Conservation (phyloP, 2,113 vertebrate genomes). For the Oostethus manadensis region DNA sequence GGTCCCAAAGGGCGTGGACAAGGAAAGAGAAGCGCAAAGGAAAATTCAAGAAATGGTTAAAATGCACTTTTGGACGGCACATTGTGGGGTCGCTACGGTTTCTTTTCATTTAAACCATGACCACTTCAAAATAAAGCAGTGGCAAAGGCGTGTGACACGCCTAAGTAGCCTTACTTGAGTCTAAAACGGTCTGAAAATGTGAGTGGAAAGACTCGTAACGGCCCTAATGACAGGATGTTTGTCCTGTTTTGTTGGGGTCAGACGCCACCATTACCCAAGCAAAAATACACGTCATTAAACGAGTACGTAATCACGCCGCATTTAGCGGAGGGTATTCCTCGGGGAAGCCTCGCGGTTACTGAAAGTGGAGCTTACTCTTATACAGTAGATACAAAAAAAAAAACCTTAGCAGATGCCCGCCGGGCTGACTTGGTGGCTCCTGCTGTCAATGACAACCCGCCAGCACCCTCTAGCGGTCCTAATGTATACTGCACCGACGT, state of each 20-base stretch:
- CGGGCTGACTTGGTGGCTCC: background rate
- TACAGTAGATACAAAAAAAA: constrained; percentile 38
- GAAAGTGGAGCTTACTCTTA: constrained; percentile 32
- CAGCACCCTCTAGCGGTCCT: constrained; percentile 42
- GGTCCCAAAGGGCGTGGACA: constrained; percentile 33
- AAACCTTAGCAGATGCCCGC: constrained; percentile 34
- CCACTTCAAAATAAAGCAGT: constrained; percentile 23
- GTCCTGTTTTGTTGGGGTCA: constrained; percentile 29
- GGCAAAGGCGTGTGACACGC: constrained; percentile 19
- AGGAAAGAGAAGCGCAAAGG: constrained; percentile 33
- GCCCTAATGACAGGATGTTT: constrained; percentile 45
- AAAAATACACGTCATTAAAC: constrained; percentile 33
- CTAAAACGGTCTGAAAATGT: constrained; percentile 19
- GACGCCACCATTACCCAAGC: constrained; percentile 21
- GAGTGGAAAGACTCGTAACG: constrained; percentile 16
- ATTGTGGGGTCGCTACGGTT: constrained; percentile 21
- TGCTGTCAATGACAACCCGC: constrained; percentile 3
- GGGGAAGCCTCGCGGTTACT: constrained; percentile 44
- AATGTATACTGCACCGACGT: background rate
- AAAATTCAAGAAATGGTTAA: constrained; percentile 40
- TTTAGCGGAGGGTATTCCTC: constrained; percentile 39
- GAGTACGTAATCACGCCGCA: constrained; percentile 10
- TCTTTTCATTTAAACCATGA: constrained; percentile 26
- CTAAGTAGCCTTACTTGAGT: constrained; percentile 18
- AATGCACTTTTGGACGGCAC: constrained; percentile 25